Evolutionary conservation across 2,113 vertebrate species (phyloP), one percentile per base, ranked within the genome.

Genomic region (Lanius collurio): DNA sequence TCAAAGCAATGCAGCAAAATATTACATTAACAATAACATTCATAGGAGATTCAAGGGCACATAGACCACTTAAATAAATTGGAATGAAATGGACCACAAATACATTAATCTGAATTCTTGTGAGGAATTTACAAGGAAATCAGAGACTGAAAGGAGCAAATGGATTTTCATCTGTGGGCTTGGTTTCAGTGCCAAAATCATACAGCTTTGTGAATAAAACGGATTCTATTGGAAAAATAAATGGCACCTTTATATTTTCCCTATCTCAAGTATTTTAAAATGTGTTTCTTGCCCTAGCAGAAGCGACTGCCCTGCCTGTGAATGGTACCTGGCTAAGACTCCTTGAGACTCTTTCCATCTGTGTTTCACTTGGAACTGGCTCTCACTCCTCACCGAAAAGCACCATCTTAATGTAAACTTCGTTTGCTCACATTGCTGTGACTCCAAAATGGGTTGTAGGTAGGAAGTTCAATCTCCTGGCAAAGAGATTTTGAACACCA

Each of bases 1-100:
- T 96, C 75, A 83, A 83, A 95, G 81, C 70, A 84, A 92, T 68
- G 74, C 71, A 92, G 73, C 52, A 91, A 94, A 93, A 65, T 91
- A 90, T 55, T 87, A 68, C 76, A 65, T 73, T 73, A 91, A 87
- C 49, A 89, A 65, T 64, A 93, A 85, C 93, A 50, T 30, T 42
- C 6, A 44, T 56, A 74, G 0, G 19, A 91, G 21, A 80, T 79
- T 85, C 50, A 83, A 44, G 44, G 84, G 82, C 50, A 93, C 84
- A 78, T 1, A 97, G 82, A 76, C 41, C 59, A 78, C 78, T 94
- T 95, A 95, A 87, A 92, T 80, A 49, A 94, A 80, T 2, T 91
- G 39, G 78, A 94, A 91, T 55, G 46, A 82, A 93, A 77, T 0
- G 18, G 83, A 76, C 73, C 55, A 91, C 86, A 84, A 94, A 91